phyloP scores from a whole-genome alignment of 2,888 invertebrate species.

The Noctua janthe region DNA sequence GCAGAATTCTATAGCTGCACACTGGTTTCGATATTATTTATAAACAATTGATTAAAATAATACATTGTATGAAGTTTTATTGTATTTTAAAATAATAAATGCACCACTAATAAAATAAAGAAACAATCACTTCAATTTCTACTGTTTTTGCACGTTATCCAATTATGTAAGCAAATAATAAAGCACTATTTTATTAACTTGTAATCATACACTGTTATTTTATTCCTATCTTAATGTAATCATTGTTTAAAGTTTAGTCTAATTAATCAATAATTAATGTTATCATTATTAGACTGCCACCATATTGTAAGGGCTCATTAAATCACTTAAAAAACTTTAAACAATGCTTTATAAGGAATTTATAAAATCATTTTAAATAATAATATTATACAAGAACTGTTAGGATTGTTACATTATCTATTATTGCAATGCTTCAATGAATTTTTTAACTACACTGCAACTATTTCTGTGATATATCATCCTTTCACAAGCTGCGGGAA shows the following conservation, averaged over 20 bases:
- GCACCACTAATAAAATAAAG: conserved; percentile 54
- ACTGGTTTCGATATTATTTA: neutral
- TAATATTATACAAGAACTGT: conserved; percentile 39
- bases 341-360: conserved; percentile 42
- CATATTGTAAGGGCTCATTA: conserved; percentile 10
- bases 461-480: conserved; percentile 83
- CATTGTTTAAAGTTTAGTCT: conserved; percentile 62
- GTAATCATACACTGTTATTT: conserved; percentile 56
- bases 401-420: conserved; percentile 46
- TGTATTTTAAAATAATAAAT: neutral
- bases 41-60: neutral
- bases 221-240: conserved; percentile 27
- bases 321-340: conserved; percentile 49
- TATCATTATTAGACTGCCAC: conserved; percentile 30
- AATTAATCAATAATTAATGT: conserved; percentile 4
- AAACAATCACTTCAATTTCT: conserved; percentile 45
- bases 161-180: conserved; percentile 54
- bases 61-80: conserved; percentile 8
- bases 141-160: conserved; percentile 65
- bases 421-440: conserved; percentile 57
- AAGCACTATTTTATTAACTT: conserved; percentile 59
- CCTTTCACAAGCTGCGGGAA: conserved; percentile 71
- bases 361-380: conserved; percentile 45
- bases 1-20: neutral
- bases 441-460: conserved; percentile 62